A percentile compares a stretch with the other conserved stretches of the same genome.
Evolutionary conservation across 2,113 vertebrate genomes (phyloP).

Genomic region (Myrmecophaga tridactyla): DNA sequence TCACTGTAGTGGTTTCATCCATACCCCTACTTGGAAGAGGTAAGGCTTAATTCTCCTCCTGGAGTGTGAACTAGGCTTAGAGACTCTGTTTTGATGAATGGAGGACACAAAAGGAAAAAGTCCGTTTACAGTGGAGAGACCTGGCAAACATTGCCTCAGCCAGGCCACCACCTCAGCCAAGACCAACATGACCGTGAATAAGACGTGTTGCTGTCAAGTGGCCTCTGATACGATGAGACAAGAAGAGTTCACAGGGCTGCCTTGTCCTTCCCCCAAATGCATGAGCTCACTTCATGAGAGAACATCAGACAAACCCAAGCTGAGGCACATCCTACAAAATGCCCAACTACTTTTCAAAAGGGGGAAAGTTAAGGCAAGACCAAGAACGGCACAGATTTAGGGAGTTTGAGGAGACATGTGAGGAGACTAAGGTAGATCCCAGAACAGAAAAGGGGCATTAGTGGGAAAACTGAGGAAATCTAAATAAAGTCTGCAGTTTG

Average conservation of each 20-base stretch:
- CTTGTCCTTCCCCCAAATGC: neutral
- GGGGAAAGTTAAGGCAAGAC: neutral
- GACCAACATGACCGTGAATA: neutral
- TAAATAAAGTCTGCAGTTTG: neutral
- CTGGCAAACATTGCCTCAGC: no score
- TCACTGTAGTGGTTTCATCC: neutral
- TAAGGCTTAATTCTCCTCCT: neutral
- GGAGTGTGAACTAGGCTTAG: neutral
- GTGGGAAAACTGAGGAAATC: neutral
- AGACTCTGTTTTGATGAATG: neutral
- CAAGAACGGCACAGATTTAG: neutral
- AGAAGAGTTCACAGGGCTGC: neutral
- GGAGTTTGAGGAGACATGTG: no score
- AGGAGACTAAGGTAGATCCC: no score
- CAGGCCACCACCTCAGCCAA: neutral
- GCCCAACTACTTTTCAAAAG: neutral
- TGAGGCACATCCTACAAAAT: no score
- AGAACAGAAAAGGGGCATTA: neutral
- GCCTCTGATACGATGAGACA: no score
- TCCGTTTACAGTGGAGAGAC: no score
- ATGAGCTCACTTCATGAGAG: neutral
- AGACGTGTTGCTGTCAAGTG: neutral
- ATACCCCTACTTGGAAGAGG: no score
- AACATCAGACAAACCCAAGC: neutral
- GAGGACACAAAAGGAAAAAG: neutral